Conservation (phyloP, 2,888 invertebrate species). For the Napeogenes sylphis region DNA sequence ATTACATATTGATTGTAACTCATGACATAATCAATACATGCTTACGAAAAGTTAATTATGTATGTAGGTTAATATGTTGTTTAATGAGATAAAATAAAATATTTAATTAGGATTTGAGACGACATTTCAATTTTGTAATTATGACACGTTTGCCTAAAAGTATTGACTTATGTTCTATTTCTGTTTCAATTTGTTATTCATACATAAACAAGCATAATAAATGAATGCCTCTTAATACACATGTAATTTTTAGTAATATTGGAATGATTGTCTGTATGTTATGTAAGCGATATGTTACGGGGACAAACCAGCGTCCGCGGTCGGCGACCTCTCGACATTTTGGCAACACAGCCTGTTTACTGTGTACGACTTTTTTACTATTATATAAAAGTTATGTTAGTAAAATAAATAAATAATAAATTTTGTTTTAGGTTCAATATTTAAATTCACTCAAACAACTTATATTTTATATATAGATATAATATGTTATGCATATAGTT, state of each 20-base stretch:
- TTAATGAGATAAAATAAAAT: constrained; percentile 15
- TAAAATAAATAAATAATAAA: not conserved
- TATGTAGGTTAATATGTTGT: constrained; percentile 27
- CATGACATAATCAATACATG: constrained; percentile 1
- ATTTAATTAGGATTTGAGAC: not conserved
- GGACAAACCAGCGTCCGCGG: constrained; percentile 43
- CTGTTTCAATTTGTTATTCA: not conserved
- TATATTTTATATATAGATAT: not conserved
- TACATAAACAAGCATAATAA: not conserved
- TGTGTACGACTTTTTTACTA: constrained; percentile 33
- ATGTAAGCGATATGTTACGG: constrained; percentile 48
- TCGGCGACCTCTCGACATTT: constrained; percentile 54
- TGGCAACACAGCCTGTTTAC: constrained; percentile 39
- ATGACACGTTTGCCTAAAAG: not conserved
- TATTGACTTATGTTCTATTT: not conserved
- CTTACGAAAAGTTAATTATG: constrained; percentile 15
- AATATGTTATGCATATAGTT: no score
- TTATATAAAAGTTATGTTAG: constrained; percentile 6
- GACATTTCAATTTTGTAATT: constrained; percentile 1
- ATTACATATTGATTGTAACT: not conserved
- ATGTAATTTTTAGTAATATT: not conserved
- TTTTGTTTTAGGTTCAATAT: no score
- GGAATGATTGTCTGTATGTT: constrained; percentile 33
- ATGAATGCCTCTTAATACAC: not conserved
- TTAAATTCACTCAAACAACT: not conserved